Conservation (phyloP, 1,140 invertebrate genomes). For the Brachystomella parvula region DNA sequence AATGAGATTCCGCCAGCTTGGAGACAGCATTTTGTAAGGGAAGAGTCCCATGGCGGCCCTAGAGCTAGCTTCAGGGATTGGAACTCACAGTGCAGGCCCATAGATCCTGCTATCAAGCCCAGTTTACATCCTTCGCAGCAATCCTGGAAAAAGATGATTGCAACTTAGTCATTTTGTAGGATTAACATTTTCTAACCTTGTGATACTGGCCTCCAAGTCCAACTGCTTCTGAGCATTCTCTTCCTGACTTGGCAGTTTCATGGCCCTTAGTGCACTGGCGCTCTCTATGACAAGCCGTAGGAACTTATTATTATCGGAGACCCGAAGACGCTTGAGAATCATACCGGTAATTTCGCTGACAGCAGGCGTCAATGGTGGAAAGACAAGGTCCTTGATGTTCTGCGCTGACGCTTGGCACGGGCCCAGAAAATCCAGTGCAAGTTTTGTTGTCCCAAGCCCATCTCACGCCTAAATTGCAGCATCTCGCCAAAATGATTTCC, state of each 20-base stretch:
- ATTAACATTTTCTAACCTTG: slow-evolving; percentile 33
- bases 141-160: slow-evolving; percentile 40
- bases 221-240: slow-evolving; percentile 41
- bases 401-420: slow-evolving; percentile 44
- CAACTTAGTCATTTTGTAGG: neutral
- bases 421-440: slow-evolving; percentile 46
- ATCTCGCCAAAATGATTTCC: slow-evolving; percentile 47
- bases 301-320: no score
- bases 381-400: slow-evolving; percentile 48
- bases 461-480: slow-evolving; percentile 47
- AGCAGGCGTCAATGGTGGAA: slow-evolving; percentile 49
- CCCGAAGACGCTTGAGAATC: no score
- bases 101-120: slow-evolving; percentile 46
- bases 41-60: slow-evolving; percentile 50
- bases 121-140: slow-evolving; percentile 53
- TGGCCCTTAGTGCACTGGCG: slow-evolving; percentile 47
- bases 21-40: slow-evolving; percentile 49
- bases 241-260: slow-evolving; percentile 45
- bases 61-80: slow-evolving; percentile 44
- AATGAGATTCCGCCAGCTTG: slow-evolving; percentile 41
- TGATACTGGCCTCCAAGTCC: slow-evolving; percentile 43
- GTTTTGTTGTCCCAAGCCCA: slow-evolving; percentile 47
- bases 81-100: slow-evolving; percentile 47
- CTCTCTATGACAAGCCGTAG: slow-evolving; percentile 31
- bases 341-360: slow-evolving; percentile 44